Evolutionary conservation across 2,797 vertebrate species (phyloP).

Genomic region (Dallia pectoralis): DNA sequence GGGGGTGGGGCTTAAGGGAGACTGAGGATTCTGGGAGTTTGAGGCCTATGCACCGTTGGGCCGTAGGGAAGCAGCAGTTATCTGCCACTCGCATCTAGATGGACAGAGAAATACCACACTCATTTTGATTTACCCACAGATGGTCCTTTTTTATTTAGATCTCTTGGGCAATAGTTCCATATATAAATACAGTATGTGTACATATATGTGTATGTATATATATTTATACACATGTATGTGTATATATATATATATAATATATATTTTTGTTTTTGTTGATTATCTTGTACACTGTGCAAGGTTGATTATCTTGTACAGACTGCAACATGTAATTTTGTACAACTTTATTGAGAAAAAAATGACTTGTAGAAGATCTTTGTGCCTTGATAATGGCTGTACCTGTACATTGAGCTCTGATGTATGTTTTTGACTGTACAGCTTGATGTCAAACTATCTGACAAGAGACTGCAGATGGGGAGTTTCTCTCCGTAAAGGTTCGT

Average conservation of each 20-base stretch:
- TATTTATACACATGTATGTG: slow-evolving; percentile 56
- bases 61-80: slow-evolving; percentile 65
- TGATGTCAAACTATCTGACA: slow-evolving; percentile 85
- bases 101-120: slow-evolving; percentile 64
- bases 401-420: slow-evolving; percentile 74
- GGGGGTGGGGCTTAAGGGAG: slow-evolving; percentile 61
- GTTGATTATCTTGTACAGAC: slow-evolving; percentile 85
- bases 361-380: slow-evolving; percentile 73
- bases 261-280: slow-evolving; percentile 63
- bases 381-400: slow-evolving; percentile 72
- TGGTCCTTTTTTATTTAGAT: slow-evolving; percentile 63
- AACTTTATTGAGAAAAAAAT: slow-evolving; percentile 76
- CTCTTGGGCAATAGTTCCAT: slow-evolving; percentile 65
- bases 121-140: slow-evolving; percentile 73
- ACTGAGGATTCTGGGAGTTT: slow-evolving; percentile 53
- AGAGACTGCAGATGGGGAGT: slow-evolving; percentile 72
- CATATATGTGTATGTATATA: slow-evolving; percentile 59
- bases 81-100: slow-evolving; percentile 62
- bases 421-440: slow-evolving; percentile 90
- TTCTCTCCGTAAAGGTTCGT: slow-evolving; percentile 63
- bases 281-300: slow-evolving; percentile 73
- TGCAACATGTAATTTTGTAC: slow-evolving; percentile 87
- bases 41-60: slow-evolving; percentile 56
- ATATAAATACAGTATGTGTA: slow-evolving; percentile 61
- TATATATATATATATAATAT: slow-evolving; percentile 59